Conservation (phyloP, 2,113 vertebrate species). For the Psittacula cyanocephala region DNA sequence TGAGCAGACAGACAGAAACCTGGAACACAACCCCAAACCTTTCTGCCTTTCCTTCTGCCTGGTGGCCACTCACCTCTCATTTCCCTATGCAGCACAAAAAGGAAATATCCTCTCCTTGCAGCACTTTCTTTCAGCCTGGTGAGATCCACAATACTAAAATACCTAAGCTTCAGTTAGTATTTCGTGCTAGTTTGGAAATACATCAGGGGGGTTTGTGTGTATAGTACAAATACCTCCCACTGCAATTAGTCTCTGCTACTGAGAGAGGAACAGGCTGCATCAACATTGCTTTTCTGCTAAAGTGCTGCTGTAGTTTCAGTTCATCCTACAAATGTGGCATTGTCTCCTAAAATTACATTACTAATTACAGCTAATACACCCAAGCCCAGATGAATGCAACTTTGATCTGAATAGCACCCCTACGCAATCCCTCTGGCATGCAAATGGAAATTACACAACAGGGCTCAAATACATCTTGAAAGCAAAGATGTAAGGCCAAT, state of each 20-base stretch:
- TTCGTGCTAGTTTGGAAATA: background rate
- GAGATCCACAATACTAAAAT: background rate
- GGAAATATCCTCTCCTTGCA: background rate
- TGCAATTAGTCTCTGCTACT: background rate
- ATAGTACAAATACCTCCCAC: background rate
- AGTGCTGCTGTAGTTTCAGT: background rate
- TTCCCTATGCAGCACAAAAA: fast-evolving
- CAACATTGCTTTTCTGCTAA: background rate
- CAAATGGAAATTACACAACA: conserved; percentile 50
- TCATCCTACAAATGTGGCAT: conserved; percentile 34
- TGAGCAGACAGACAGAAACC: background rate
- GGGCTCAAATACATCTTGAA: conserved; percentile 36
- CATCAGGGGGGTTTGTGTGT: background rate
- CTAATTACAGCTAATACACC: conserved; percentile 54
- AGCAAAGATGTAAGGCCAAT: conserved; percentile 40
- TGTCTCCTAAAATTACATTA: conserved; percentile 59
- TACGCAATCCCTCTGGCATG: conserved; percentile 55
- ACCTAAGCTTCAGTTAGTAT: background rate
- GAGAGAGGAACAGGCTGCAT: background rate
- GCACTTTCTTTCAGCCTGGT: background rate
- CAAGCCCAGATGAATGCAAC: conserved; percentile 33
- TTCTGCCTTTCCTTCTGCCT: background rate
- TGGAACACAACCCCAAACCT: background rate
- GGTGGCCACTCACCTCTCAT: background rate
- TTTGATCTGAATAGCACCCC: conserved; percentile 47